Base-by-base conservation (phyloP, 2,797 vertebrate species). In the Crenuchus spilurus region DNA sequence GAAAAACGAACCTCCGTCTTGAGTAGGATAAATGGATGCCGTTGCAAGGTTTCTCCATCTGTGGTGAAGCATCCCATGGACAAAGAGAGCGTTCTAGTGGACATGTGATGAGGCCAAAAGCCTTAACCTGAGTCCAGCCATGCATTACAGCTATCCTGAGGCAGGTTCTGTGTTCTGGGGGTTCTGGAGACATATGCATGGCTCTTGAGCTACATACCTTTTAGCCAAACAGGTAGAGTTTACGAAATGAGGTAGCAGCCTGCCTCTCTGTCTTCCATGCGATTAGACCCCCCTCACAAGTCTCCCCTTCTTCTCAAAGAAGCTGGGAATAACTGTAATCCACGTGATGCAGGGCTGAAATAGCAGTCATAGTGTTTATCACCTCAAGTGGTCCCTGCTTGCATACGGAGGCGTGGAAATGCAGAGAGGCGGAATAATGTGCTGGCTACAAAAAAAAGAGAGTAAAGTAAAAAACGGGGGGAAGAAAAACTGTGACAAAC, bases 401-500 rank as follows among this genome's bases (percentile, higher is more conserved):
- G 67, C 62, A 65, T 33, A 71, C 5, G 33, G 70, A 79, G 48
- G 55, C 52, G 2, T 9, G 6, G 33, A 66, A 65, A 63, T 73
- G 69, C 76, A 69, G 72, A 72, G 61, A 62, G 49, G 76, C 28
- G 39, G 70, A 76, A 72, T 61, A 70, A 51, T 78, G 54, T 75
- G 76, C n/a, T 4, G 58, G 61, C 62, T 61, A n/a, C 70, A 58
- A 70, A 63, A 71, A 54, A 37, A 63, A 68, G 64, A 69, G 61
- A 28, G 31, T 35, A 67, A 55, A 52, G 39, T 42, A 42, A 65
- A 37, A 31, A n/a, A 30, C 10, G 49, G 11, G 37, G 58, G 26
- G 46, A 60, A 64, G 73, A 54, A 76, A 76, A 73, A 65, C 76
- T 76, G 72, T 81, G 73, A 79, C 70, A 76, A 79, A 82, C 74